Evolutionary conservation across 2,888 invertebrate genomes (phyloP).

Genomic region (Hydriomena furcata): DNA sequence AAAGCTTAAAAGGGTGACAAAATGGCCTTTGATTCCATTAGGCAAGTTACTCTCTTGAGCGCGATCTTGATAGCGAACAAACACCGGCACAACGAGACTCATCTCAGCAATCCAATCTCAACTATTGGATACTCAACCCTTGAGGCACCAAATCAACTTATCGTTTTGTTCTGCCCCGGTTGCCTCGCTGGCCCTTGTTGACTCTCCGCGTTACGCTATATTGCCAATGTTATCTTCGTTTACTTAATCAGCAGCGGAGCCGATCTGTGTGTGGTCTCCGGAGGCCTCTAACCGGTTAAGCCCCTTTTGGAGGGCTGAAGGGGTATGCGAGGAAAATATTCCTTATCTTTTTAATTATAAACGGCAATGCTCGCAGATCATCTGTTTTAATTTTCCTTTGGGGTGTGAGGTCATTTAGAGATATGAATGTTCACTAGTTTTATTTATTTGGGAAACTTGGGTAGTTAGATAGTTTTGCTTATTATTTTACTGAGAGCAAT

Average conservation of each 20-base stretch:
- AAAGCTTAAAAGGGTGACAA: conserved; percentile 7
- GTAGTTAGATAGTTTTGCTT: no score
- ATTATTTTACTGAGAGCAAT: no score
- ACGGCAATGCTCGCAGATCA: conserved; percentile 72
- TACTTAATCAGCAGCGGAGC: conserved; percentile 79
- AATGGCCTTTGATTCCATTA: conserved; percentile 9
- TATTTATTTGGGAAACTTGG: conserved; percentile 7
- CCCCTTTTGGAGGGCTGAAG: conserved; percentile 45
- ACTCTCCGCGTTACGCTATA: conserved; percentile 77
- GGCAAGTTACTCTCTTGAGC: conserved; percentile 17
- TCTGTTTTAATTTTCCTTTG: conserved; percentile 76
- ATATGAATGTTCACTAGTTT: conserved; percentile 15
- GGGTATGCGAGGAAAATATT: conserved; percentile 77
- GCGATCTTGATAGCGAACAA: conserved; percentile 47
- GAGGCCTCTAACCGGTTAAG: conserved; percentile 71
- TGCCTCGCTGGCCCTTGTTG: conserved; percentile 66
- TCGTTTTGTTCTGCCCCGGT: conserved; percentile 49
- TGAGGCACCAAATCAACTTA: conserved; percentile 80
- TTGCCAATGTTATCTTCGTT: conserved; percentile 80
- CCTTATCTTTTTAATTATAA: conserved; percentile 83
- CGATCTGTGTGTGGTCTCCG: conserved; percentile 67
- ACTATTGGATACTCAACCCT: conserved; percentile 76
- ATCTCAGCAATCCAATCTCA: conserved; percentile 78
- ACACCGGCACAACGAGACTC: conserved; percentile 61
- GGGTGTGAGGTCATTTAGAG: conserved; percentile 17